phyloP scores from a whole-genome alignment of 2,113 vertebrate genomes.

The Perccottus glenii region DNA sequence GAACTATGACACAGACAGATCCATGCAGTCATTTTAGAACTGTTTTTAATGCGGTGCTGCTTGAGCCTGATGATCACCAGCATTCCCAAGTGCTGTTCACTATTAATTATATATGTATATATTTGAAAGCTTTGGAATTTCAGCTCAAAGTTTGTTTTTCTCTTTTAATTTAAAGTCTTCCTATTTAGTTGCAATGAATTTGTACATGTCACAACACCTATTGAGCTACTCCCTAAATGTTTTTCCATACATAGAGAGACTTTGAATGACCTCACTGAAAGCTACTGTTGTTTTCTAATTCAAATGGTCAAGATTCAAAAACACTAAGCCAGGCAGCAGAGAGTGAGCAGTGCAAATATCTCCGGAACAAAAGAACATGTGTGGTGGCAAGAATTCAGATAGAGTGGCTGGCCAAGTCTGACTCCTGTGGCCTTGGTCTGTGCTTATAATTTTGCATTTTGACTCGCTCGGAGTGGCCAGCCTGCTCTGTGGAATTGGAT shows the following conservation, averaged over 20 bases:
- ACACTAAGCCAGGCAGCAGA: not conserved
- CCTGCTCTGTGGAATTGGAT: slow-evolving; percentile 46
- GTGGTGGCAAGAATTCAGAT: slow-evolving; percentile 29
- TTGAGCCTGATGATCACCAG: no score
- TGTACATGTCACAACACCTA: not conserved
- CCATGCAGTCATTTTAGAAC: no score
- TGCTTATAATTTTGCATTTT: slow-evolving; percentile 44
- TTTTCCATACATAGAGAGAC: slow-evolving; percentile 7
- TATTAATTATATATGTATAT: not conserved
- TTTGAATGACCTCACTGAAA: slow-evolving; percentile 16
- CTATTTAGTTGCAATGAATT: not conserved
- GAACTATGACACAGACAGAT: no score
- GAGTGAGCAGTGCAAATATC: slow-evolving; percentile 12
- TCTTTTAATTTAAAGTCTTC: slow-evolving; percentile 1
- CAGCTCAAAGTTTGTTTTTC: no score
- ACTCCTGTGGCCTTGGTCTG: slow-evolving; percentile 36
- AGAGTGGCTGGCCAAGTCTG: slow-evolving; percentile 33
- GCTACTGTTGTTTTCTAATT: not conserved
- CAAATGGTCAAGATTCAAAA: slow-evolving; percentile 23
- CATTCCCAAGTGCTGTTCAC: not conserved
- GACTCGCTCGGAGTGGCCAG: slow-evolving; percentile 28
- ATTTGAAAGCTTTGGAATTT: no score
- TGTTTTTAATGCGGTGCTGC: no score
- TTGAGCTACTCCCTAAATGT: slow-evolving; percentile 5
- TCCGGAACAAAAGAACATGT: slow-evolving; percentile 33